Percentiles rank a stretch among this genome's conserved stretches.
These are phyloP conservation scores for Cylas formicarius DNA, from an alignment of 1,140 invertebrate species.

Conservation along the genomic window DNA sequence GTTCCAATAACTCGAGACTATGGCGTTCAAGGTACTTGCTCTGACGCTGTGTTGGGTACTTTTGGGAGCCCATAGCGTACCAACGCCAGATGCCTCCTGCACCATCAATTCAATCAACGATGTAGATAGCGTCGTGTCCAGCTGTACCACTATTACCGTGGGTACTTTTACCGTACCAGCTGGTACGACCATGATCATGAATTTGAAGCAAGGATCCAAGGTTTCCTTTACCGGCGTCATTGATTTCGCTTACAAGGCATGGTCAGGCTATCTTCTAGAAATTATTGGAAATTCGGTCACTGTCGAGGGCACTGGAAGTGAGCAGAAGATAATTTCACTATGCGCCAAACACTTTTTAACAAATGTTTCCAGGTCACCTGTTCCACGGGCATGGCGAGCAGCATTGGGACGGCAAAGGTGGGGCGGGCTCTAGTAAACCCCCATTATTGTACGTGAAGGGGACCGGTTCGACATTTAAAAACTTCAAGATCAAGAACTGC, in stretches of 20 bases:
- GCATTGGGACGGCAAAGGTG: conserved; percentile 6
- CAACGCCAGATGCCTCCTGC: too few species aligned
- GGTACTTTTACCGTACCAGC: conserved; percentile 4
- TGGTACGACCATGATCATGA: conserved; percentile 1
- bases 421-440: conserved; percentile 2
- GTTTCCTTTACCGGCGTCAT: conserved; percentile 5
- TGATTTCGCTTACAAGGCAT: neutral
- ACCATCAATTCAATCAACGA: neutral
- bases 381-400: conserved; percentile 5
- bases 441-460: conserved; percentile 8
- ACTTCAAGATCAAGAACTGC: conserved; percentile 2
- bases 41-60: too few species aligned
- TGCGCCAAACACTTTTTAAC: neutral
- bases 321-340: conserved; percentile 3
- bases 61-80: too few species aligned
- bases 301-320: conserved; percentile 3
- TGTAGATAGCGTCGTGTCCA: neutral
- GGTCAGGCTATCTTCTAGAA: conserved; percentile 7
- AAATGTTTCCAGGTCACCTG: neutral
- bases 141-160: conserved; percentile 5
- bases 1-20: too few species aligned
- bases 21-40: too few species aligned
- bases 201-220: neutral
- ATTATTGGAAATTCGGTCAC: neutral
- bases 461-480: conserved; percentile 1